A percentile compares a stretch with the other conserved stretches of the same genome.
phyloP scores from a whole-genome alignment of 2,797 vertebrate genomes.

The Falco peregrinus region DNA sequence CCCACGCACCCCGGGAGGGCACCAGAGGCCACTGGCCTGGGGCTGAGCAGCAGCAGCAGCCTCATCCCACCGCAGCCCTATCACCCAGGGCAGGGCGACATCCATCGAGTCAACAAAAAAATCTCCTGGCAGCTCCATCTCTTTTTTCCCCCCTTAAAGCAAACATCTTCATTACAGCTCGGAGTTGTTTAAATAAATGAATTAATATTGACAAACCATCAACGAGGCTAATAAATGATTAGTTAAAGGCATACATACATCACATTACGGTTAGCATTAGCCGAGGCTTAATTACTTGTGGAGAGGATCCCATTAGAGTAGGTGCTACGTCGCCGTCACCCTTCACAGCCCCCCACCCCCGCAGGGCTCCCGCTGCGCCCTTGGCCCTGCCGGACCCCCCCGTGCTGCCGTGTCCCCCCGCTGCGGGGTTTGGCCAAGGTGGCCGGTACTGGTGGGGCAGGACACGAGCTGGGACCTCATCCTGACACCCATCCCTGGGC shows the following conservation, averaged over 20 bases:
- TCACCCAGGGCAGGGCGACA: neutral
- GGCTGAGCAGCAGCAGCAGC: neutral
- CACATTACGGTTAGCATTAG: conserved; percentile 89
- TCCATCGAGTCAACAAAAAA: conserved; percentile 55
- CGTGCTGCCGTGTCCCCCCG: rapidly evolving
- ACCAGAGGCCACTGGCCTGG: neutral
- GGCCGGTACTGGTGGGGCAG: rapidly evolving
- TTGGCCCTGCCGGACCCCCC: neutral
- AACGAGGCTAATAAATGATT: conserved; percentile 96
- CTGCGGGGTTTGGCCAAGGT: neutral
- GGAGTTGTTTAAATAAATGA: conserved; percentile 97
- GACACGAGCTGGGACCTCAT: rapidly evolving
- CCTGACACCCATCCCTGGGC: rapidly evolving
- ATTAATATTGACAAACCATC: conserved; percentile 99
- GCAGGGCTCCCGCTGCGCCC: neutral
- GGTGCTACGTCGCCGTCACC: conserved; percentile 5
- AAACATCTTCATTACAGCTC: conserved; percentile 91
- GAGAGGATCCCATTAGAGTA: conserved; percentile 72
- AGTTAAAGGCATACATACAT: conserved; percentile 90
- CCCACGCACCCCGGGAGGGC: rapidly evolving
- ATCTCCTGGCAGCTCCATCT: conserved; percentile 60
- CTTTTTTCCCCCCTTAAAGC: conserved; percentile 58
- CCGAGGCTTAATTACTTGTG: conserved; percentile 91
- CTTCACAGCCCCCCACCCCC: neutral
- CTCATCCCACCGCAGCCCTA: neutral